phyloP scores from a whole-genome alignment of 2,113 vertebrate species.

The Ibidorhyncha struthersii region DNA sequence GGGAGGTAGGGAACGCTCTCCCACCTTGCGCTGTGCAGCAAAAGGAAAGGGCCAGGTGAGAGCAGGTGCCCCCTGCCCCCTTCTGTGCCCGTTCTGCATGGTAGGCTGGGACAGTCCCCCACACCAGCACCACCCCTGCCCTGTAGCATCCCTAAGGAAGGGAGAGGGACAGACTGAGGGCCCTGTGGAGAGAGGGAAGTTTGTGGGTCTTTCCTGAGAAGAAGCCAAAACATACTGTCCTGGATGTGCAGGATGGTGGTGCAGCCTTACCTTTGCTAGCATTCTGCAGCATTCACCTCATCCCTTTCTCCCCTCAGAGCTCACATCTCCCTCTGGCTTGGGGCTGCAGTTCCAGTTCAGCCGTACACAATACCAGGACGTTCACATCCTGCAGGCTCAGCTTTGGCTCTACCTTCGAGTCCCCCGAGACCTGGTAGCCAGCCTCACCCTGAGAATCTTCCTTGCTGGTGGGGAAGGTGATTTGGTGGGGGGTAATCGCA shows the following conservation, averaged over 20 bases:
- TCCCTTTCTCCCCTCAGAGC: constrained; percentile 60
- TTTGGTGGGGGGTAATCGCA: not conserved
- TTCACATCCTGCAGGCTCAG: constrained; percentile 83
- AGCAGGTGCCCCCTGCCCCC: not conserved
- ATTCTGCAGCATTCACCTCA: not conserved
- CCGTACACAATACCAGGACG: constrained; percentile 72
- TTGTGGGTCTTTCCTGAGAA: constrained; percentile 73
- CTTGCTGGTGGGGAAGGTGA: constrained; percentile 38
- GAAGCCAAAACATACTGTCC: not conserved
- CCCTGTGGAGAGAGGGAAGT: too few species aligned
- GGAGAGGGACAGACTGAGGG: not conserved
- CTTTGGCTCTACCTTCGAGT: constrained; percentile 84
- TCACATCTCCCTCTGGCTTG: constrained; percentile 30
- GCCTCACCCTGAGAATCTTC: constrained; percentile 75
- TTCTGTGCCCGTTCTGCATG: not conserved
- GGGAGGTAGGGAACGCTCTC: not conserved
- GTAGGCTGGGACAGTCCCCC: not conserved
- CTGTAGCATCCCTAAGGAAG: not conserved
- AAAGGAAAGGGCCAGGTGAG: not conserved
- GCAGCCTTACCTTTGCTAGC: not conserved
- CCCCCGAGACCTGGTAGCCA: constrained; percentile 16
- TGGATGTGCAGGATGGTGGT: accelerated
- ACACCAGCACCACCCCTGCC: accelerated
- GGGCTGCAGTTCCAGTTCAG: constrained; percentile 85
- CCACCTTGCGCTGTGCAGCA: not conserved